Evolutionary conservation across 2,888 invertebrate genomes (phyloP), one percentile per base, ranked within the genome.

Genomic region (Tiphia femorata): DNA sequence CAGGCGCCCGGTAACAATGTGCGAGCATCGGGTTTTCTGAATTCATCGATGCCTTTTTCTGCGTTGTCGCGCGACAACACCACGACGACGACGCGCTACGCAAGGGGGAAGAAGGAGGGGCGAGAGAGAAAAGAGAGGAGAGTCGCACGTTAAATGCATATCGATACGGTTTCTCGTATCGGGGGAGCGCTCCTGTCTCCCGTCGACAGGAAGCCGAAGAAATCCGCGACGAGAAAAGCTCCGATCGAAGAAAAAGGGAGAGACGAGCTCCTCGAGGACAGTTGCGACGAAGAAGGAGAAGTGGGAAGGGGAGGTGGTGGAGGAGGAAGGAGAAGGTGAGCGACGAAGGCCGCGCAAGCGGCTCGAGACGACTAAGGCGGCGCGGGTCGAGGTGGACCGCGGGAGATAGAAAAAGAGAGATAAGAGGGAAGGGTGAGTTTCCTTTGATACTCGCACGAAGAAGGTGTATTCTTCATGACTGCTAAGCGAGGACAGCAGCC

Each of bases 1-100:
- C 50, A 46, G 37, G 57, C 47, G 30, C 3, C 46, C 49, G 37
- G 29, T 49, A 55, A 64, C 61, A 58, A 56, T 52, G 58, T 25
- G 58, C 58, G 44, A 23, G 42, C n/a, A 35, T 61, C 54, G 38
- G 25, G 37, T 50, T 57, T 47, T 16, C 41, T 51, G 55, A 64
- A 57, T 61, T 67, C 48, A 49, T 53, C 48, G 41, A 12, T 7
- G 7, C 14, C 35, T 38, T 48, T 54, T 52, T 62, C 53, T 49
- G 19, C 29, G 46, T n/a, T 3, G 2, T 29, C 25, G 43, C 52
- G 29, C 49, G 42, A 44, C 16, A 19, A 41, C 21, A 33, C 37
- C 8, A 17, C 29, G 17, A 23, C 19, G 4, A n/a, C 3, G 14
- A 10, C 17, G 8, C 17, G 16, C 35, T 17, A 25, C 3, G 16